phyloP scores from a whole-genome alignment of 2,888 invertebrate species.

The Drosophila nr. perissopoda region DNA sequence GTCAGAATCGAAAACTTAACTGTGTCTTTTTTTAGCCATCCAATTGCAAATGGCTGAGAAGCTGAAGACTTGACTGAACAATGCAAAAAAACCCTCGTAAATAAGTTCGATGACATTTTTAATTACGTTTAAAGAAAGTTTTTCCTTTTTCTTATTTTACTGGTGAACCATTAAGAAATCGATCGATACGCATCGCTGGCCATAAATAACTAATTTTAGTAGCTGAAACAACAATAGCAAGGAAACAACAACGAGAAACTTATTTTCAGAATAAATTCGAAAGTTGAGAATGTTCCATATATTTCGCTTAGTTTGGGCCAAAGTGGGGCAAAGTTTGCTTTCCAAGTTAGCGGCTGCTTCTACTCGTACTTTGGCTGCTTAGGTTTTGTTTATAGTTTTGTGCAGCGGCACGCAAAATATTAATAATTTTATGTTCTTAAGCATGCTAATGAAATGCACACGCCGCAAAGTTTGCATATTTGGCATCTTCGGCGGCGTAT shows the following conservation, averaged over 20 bases:
- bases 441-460: slow-evolving; percentile 75
- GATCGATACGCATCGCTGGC: slow-evolving; percentile 71
- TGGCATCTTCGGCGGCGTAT: slow-evolving; percentile 49
- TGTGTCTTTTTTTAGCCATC: slow-evolving; percentile 14
- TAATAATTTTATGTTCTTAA: slow-evolving; percentile 73
- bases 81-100: slow-evolving; percentile 75
- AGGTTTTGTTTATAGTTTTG: slow-evolving; percentile 64
- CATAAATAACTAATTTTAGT: slow-evolving; percentile 74
- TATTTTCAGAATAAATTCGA: slow-evolving; percentile 74
- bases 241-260: slow-evolving; percentile 55
- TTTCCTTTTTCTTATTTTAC: slow-evolving; percentile 14
- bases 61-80: slow-evolving; percentile 60
- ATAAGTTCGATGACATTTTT: slow-evolving; percentile 80
- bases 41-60: slow-evolving; percentile 6
- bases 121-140: slow-evolving; percentile 75
- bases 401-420: slow-evolving; percentile 55
- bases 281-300: slow-evolving; percentile 46
- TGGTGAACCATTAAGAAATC: slow-evolving; percentile 54
- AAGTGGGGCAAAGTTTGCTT: slow-evolving; percentile 59
- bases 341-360: slow-evolving; percentile 41
- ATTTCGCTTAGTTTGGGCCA: slow-evolving; percentile 53
- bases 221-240: slow-evolving; percentile 29
- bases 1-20: slow-evolving; percentile 5
- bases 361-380: slow-evolving; percentile 39
- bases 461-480: slow-evolving; percentile 22